A percentile compares a stretch with the other conserved stretches of the same genome.
Conservation (phyloP, 1,140 invertebrate species). For the Melitaea cinxia region DNA sequence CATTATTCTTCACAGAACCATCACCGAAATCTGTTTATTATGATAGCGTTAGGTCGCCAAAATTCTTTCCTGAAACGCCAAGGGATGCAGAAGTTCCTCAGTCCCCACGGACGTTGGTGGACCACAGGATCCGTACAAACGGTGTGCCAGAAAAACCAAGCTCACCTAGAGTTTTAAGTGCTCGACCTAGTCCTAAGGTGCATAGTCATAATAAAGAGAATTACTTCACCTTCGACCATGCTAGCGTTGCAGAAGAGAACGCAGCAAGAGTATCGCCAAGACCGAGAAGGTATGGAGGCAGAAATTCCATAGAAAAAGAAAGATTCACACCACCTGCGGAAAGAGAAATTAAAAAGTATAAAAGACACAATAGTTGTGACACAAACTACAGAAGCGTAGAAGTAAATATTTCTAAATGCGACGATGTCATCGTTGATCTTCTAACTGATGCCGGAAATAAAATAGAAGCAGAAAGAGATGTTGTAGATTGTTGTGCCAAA, state of each 20-base stretch:
- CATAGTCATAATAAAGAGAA: conserved; percentile 75
- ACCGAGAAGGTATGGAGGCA: conserved; percentile 64
- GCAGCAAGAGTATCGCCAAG: conserved; percentile 52
- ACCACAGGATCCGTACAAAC: conserved; percentile 70
- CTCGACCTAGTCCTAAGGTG: conserved; percentile 70
- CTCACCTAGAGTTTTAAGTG: conserved; percentile 68
- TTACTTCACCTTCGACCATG: conserved; percentile 73
- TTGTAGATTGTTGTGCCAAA: conserved; percentile 74
- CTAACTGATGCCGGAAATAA: conserved; percentile 44
- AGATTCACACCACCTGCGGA: conserved; percentile 70
- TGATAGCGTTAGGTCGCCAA: conserved; percentile 69
- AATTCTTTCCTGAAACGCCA: conserved; percentile 73
- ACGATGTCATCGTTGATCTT: conserved; percentile 63
- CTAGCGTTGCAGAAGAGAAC: conserved; percentile 44
- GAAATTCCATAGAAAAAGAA: conserved; percentile 72
- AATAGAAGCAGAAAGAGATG: conserved; percentile 56
- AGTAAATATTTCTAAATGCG: conserved; percentile 58
- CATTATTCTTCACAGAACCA: conserved; percentile 73
- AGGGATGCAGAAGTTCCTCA: conserved; percentile 62
- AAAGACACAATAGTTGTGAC: conserved; percentile 74
- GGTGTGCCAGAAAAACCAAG: conserved; percentile 66
- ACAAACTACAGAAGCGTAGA: conserved; percentile 72
- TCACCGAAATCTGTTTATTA: conserved; percentile 75
- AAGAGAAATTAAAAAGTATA: conserved; percentile 69
- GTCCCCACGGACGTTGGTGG: conserved; percentile 68